phyloP scores from a whole-genome alignment of 2,888 invertebrate species.

The Stenichneumon culpator region DNA sequence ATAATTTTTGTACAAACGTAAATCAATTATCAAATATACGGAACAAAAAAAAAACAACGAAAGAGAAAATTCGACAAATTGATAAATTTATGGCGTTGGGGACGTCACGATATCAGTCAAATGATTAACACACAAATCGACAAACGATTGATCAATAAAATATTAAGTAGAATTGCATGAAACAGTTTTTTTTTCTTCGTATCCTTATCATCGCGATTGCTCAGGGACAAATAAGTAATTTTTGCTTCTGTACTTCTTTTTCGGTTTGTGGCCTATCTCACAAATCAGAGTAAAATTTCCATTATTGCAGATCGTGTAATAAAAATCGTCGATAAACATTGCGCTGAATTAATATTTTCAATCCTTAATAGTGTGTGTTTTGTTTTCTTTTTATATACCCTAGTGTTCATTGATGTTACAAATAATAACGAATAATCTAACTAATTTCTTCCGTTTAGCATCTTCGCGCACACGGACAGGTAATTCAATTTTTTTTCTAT shows the following conservation, averaged over 20 bases:
- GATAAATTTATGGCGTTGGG: neutral
- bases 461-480: constrained; percentile 45
- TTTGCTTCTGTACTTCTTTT: neutral
- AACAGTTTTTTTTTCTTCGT: neutral
- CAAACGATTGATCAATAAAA: neutral
- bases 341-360: constrained; percentile 19
- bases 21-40: constrained; percentile 6
- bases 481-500: constrained; percentile 38
- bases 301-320: constrained; percentile 44
- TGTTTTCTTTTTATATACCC: constrained; percentile 18
- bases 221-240: neutral
- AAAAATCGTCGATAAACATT: constrained; percentile 32
- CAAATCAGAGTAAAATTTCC: neutral
- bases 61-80: neutral
- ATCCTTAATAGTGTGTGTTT: constrained; percentile 30
- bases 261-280: neutral
- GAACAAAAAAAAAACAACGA: constrained; percentile 13
- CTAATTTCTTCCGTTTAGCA: constrained; percentile 49
- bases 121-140: constrained; percentile 5
- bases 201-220: neutral
- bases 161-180: constrained; percentile 1
- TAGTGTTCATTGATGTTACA: constrained; percentile 47
- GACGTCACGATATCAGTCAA: neutral
- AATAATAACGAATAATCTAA: constrained; percentile 54
- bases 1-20: constrained; percentile 25